Evolutionary conservation across 2,113 vertebrate species (phyloP), one percentile per base, ranked within the genome.

Genomic region (Xiphophorus couchianus): DNA sequence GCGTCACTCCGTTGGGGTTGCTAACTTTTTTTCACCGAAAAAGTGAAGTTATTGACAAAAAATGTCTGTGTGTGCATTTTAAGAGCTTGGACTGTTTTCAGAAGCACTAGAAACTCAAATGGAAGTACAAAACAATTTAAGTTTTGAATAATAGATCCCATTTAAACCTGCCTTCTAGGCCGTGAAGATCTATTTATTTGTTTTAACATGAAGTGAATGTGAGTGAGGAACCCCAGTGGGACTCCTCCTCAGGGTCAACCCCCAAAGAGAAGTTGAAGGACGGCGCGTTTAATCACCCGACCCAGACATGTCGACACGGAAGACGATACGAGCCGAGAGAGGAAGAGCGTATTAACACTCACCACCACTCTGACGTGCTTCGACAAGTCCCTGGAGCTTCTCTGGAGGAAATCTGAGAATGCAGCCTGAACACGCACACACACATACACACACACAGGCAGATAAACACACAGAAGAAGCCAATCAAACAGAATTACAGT

Each of bases 341-440:
- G 58, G 74, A 80, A 74, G 83, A 15, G 83, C 30, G 82, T 81
- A 85, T 84, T 84, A 60, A 89, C 30, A 87, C 98, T 98, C 93
- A 99, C 98, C 95, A 99, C 95, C 84, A 99, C 96, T 78, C 93
- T 95, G 93, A 99, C 95, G 54, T 99, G 98, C 92, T 99, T 99
- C 58, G 98, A 97, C 93, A 99, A 89, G 84, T 99, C 98, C 93
- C 96, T 97, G 91, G 98, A 99, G 93, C 98, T 98, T 78, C 98
- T 96, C 48, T 95, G 96, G 76, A 99, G 94, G 92, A 99, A 99
- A 94, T 99, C 98, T 0, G 98, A 97, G 93, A 99, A 99, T 0
- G 98, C 97, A 0, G 97, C 97, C 98, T 99, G 91, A 62, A 33
- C 28, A 79, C 71, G 76, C 33, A 70, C 64, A 48, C 61, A 33